Evolutionary conservation across 1,140 invertebrate species (phyloP).

Genomic region (Drosophila kikkawai): DNA sequence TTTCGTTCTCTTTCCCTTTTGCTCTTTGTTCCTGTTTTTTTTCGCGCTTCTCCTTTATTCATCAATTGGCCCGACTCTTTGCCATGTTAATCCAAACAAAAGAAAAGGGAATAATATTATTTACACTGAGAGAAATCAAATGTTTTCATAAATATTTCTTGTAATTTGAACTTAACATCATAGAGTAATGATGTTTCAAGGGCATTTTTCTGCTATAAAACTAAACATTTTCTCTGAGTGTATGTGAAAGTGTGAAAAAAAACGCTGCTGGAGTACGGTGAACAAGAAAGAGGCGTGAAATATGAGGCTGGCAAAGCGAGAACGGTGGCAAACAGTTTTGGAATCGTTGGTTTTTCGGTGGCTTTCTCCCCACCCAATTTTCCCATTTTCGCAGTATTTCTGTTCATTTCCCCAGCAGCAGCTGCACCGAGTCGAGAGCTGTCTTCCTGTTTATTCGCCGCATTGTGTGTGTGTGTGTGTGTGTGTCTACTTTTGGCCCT

Average conservation of each 20-base stretch:
- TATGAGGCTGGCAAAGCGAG: constrained; percentile 32
- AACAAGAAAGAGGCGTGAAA: constrained; percentile 50
- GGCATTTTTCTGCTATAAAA: too few species aligned
- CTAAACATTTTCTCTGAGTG: not conserved
- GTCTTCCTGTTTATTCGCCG: constrained; percentile 51
- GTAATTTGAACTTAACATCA: too few species aligned
- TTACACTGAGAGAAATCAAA: not conserved
- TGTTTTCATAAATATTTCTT: too few species aligned
- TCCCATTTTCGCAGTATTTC: constrained; percentile 15
- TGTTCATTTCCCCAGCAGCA: constrained; percentile 15
- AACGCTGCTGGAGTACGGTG: not conserved
- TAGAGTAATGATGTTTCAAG: too few species aligned
- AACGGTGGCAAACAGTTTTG: constrained; percentile 12
- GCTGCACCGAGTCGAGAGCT: constrained; percentile 33
- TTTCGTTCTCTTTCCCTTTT: not conserved
- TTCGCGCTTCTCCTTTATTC: constrained; percentile 2
- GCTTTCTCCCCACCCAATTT: constrained; percentile 8
- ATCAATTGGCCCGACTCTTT: constrained; percentile 50
- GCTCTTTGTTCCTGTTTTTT: constrained; percentile 1
- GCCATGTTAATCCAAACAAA: constrained; percentile 35
- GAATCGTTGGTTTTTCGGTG: constrained; percentile 27
- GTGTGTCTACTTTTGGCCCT: constrained; percentile 38
- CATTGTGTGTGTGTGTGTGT: constrained; percentile 23
- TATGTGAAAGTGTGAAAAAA: not conserved
- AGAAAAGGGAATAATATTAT: not conserved